Base-by-base conservation (phyloP, 2,797 vertebrate genomes). In the Menidia menidia region DNA sequence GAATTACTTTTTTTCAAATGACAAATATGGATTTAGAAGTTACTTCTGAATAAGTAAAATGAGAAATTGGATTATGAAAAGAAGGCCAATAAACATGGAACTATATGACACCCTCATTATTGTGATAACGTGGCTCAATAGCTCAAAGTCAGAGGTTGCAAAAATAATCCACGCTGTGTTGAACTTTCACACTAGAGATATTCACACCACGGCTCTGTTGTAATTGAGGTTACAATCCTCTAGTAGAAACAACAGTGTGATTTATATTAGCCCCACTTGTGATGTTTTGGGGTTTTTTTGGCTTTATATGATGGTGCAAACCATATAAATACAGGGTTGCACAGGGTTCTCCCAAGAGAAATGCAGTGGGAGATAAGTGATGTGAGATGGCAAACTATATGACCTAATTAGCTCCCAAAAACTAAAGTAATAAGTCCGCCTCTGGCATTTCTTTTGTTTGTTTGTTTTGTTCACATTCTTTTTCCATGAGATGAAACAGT, bases 401-500 rank as follows among this genome's bases (percentile, higher is more conserved):
- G 61, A 68, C 62, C 87, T 85, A 78, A 88, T 89, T 87, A 84
- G 63, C 59, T 79, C 51, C 2, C 44, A 51, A 66, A 75, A 71
- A 18, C 47, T 33, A 30, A 54, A 71, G 60, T 39, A 39, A 39
- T 39, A 5, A 25, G 35, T 39, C 35, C 8, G 35, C 35, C 35
- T 7, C 35, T 39, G 35, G 35, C 35, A 39, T 39, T 7, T 39
- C 10, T 39, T 39, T 39, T 39, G 35, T 39, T 39, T 39, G 35
- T 39, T 39, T 39, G 35, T 7, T 39, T 39, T 39, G 35, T 39
- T 39, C 10, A 7, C 2, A 39, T 39, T 39, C 35, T 39, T 39
- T 39, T 7, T 39, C 10, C 35, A 62, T 80, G 73, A 81, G 61
- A 86, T 88, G 77, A 83, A 88, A 80, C 87, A 88, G 82, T 74